Conservation (phyloP, 2,113 vertebrate species). For the Balaenoptera acutorostrata region DNA sequence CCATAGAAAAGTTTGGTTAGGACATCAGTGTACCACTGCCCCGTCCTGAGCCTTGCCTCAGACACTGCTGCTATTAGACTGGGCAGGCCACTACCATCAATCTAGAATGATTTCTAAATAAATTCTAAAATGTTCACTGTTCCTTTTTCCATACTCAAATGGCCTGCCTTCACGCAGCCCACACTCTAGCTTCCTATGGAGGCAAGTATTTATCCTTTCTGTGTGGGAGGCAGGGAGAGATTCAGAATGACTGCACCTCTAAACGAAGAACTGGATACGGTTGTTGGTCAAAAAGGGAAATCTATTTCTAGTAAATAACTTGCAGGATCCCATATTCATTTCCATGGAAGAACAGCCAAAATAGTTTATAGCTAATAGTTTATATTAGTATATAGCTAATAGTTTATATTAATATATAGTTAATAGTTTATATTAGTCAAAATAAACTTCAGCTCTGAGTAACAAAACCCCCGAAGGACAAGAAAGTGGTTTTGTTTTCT, state of each 20-base stretch:
- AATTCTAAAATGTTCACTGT: background rate
- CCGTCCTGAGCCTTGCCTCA: background rate
- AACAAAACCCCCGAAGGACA: background rate
- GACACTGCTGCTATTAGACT: background rate
- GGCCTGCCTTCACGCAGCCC: background rate
- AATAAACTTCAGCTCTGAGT: background rate
- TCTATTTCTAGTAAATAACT: background rate
- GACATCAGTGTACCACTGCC: background rate
- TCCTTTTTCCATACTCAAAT: background rate
- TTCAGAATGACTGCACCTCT: background rate
- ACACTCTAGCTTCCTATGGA: background rate
- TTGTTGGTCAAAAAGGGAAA: background rate
- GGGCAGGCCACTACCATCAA: background rate
- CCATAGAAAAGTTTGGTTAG: background rate
- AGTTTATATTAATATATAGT: too few relatives aligned
- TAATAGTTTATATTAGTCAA: background rate
- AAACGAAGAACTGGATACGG: background rate
- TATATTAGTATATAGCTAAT: too few relatives aligned
- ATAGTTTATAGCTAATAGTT: too few relatives aligned
- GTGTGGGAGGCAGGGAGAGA: background rate
- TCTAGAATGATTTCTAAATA: background rate
- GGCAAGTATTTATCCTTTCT: background rate
- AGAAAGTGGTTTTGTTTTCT: background rate
- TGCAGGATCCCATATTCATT: background rate
- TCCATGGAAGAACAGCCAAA: background rate